Evolutionary conservation across 2,888 invertebrate species (phyloP), one percentile per base, ranked within the genome.

Genomic region (Lissonota sp.): DNA sequence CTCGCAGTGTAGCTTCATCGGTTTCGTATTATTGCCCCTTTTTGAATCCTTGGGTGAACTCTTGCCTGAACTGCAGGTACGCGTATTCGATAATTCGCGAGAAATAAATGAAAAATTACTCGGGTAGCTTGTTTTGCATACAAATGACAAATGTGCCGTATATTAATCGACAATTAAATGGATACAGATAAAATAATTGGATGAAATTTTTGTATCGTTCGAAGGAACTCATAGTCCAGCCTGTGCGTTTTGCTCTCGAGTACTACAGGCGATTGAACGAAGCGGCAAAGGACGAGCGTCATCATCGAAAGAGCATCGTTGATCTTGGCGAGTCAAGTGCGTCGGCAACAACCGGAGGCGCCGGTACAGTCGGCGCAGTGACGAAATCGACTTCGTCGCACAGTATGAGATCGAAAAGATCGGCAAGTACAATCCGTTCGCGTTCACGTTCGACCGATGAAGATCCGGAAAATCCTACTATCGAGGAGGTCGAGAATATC

Each of bases 1-100:
- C 14, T 97, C 97, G 0, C 97, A 97, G 91, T 96, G 96, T 90
- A 96, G 96, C 71, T 97, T 97, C 93, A 97, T 97, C 90, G 96
- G 97, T 60, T 94, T 96, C 88, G 97, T 97, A 57, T 93, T 97
- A 62, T 93, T 97, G 87, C 97, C 97, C 12, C 93, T 97, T 55
- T 97, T 97, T 91, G 96, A 97, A 92, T 95, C 96, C 6, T 94
- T 97, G 14, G 96, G 96, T 10, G 95, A 96, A 85, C 93, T 96
- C 63, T 94, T 97, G 83, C 95, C 96, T 1, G 96, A 96, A 90
- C 93, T 97, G 79, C 95, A 96, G 93, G 97, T 96, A 46, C 64
- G 66, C 57, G 26, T 26, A 26, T 26, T 26, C 26, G 26, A 49
- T 49, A 4, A 49, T 49, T 12, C 5, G 12, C 49, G 49, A 26